Base-by-base conservation (phyloP, 2,797 vertebrate genomes). In the Pseudochaenichthys georgianus region DNA sequence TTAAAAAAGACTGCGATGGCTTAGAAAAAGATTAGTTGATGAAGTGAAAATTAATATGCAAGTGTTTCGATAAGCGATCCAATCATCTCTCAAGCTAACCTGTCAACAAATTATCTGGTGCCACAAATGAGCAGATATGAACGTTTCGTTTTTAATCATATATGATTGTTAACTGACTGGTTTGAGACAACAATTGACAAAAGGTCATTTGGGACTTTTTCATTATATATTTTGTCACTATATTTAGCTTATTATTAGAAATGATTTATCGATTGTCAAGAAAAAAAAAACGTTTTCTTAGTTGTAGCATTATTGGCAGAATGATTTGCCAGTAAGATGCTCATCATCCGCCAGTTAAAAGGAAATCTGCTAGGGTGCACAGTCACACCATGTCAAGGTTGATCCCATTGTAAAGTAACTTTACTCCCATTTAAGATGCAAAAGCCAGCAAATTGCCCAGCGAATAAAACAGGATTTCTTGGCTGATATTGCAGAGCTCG, bases 391-490 rank as follows among this genome's bases (percentile, higher is more conserved):
- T 28, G 62, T 47, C 5, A 72, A 64, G n/a, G 28, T 34, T 38
- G 46, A 58, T 55, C 62, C 10, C 11, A 16, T 62, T 69, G 9
- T 53, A 10, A 77, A 58, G 41, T 62, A 2, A 58, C 69, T 61
- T 67, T 61, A 2, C 2, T 53, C 17, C 13, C 15, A 52, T 3
- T 67, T 13, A 70, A 55, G 61, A 70, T 51, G 50, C 60, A 46
- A 68, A 71, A 58, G 31, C 53, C 41, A 42, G 23, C 19, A 17
- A 16, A 62, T 45, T 31, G 21, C 28, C 43, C 72, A 53, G 51
- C 57, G 52, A 74, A 73, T 85, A 55, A 77, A 67, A 64, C 43
- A 12, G 19, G n/a, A 72, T 63, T 48, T 48, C 72, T 71, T 75
- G 70, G 61, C 75, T 17, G 63, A 41, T 41, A 53, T 53, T 77